These are phyloP conservation scores for Brachionus angularis DNA, from an alignment of 1,140 invertebrate species.

Conservation along the genomic window DNA sequence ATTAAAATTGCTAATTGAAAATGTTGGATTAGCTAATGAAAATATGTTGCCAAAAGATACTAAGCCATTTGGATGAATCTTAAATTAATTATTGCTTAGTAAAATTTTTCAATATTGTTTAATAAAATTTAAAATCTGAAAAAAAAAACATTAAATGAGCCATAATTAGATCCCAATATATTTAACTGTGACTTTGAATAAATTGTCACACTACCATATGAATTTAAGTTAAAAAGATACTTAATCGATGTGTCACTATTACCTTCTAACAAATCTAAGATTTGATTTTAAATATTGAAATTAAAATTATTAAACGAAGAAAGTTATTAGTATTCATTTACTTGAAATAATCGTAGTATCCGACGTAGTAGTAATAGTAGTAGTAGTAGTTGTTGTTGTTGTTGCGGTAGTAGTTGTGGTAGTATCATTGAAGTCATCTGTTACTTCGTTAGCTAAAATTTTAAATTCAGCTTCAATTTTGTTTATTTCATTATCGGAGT, in stretches of 20 bases:
- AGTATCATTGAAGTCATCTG: too few species aligned
- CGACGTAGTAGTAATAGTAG: not conserved
- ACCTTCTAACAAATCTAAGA: not conserved
- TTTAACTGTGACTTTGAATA: not conserved
- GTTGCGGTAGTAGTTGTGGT: not conserved
- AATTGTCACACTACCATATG: not conserved
- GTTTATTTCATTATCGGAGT: too few species aligned
- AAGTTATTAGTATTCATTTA: not conserved
- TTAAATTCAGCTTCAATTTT: too few species aligned
- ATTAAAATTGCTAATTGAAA: conserved; percentile 30
- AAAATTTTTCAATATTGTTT: too few species aligned
- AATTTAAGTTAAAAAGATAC: not conserved
- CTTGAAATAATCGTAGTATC: not conserved
- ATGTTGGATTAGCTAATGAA: not conserved
- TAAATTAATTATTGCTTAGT: too few species aligned
- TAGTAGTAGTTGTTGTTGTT: not conserved
- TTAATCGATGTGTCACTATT: not conserved
- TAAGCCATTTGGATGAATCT: not conserved
- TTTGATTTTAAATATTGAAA: not conserved
- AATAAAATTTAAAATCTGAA: too few species aligned
- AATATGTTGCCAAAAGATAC: not conserved
- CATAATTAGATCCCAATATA: not conserved
- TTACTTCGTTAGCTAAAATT: too few species aligned
- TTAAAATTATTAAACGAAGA: not conserved
- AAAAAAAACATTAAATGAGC: not conserved